Conservation (phyloP, 1,140 invertebrate genomes). For the Drosophila sechellia region DNA sequence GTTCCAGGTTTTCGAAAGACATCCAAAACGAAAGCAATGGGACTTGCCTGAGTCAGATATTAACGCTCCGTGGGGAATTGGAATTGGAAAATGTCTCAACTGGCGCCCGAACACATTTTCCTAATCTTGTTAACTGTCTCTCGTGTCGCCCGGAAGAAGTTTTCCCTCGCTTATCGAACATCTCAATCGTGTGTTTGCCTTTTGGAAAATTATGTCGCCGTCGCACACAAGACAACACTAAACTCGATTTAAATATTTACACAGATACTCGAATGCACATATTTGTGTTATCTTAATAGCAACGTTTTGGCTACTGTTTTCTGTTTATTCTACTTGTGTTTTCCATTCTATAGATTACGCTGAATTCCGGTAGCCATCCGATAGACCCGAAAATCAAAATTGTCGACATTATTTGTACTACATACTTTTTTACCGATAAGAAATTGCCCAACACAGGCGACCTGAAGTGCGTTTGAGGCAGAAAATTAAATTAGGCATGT, state of each 20-base stretch:
- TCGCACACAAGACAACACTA: constrained; percentile 29
- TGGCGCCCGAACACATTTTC: constrained; percentile 42
- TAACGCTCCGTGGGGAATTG: constrained; percentile 11
- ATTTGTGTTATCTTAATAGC: constrained; percentile 67
- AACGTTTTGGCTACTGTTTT: constrained; percentile 74
- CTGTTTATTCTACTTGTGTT: constrained; percentile 35
- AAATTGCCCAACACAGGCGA: constrained; percentile 15
- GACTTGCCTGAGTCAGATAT: constrained; percentile 27
- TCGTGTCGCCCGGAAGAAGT: constrained; percentile 64
- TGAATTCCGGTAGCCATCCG: constrained; percentile 69
- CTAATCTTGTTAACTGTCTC: constrained; percentile 55
- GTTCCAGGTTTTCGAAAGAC: constrained; percentile 13
- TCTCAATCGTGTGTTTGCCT: constrained; percentile 28
- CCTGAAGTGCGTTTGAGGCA: neutral
- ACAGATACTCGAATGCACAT: constrained; percentile 58
- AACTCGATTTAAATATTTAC: constrained; percentile 75
- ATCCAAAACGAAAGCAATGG: constrained; percentile 7
- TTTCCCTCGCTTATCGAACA: constrained; percentile 57
- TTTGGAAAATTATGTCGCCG: constrained; percentile 52
- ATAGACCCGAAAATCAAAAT: constrained; percentile 47
- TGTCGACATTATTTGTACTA: constrained; percentile 31
- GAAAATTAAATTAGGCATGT: constrained; percentile 19
- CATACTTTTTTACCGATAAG: constrained; percentile 38
- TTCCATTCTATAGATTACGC: constrained; percentile 57
- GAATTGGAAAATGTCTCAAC: constrained; percentile 40